Conservation (phyloP, 1,140 invertebrate genomes). For the Steinernema feltiae region DNA sequence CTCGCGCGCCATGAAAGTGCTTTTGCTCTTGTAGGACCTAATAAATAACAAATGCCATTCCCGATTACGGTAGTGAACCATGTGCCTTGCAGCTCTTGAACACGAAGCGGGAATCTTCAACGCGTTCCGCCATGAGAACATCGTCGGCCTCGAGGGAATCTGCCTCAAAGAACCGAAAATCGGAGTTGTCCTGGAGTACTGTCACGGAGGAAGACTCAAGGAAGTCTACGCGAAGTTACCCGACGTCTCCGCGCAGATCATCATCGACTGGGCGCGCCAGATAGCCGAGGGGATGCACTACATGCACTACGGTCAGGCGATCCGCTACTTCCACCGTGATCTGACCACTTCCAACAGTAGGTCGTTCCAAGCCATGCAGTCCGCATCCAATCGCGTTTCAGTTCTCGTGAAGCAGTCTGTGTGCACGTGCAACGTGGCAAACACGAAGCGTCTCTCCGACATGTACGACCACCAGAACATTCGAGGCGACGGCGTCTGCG, state of each 20-base stretch:
- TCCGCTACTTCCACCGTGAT: not conserved
- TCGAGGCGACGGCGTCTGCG: not conserved
- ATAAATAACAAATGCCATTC: no score
- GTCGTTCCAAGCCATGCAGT: not conserved
- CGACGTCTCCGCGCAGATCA: conserved; percentile 4
- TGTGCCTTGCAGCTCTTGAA: not conserved
- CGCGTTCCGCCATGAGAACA: not conserved
- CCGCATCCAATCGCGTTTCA: not conserved
- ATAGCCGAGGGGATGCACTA: conserved; percentile 7
- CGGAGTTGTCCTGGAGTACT: not conserved
- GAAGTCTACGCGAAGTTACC: not conserved
- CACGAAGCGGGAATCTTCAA: not conserved
- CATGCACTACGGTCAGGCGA: not conserved
- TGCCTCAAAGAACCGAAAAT: not conserved
- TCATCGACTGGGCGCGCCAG: conserved; percentile 10
- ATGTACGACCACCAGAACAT: conserved; percentile 7
- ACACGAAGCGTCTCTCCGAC: not conserved
- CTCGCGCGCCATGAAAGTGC: no score
- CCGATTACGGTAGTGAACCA: no score
- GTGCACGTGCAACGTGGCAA: not conserved
- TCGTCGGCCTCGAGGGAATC: not conserved
- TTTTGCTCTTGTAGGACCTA: no score
- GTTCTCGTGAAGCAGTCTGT: not conserved
- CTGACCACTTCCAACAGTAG: not conserved
- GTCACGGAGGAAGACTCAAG: not conserved